phyloP scores from a whole-genome alignment of 2,113 vertebrate genomes.

The Labeo rohita region DNA sequence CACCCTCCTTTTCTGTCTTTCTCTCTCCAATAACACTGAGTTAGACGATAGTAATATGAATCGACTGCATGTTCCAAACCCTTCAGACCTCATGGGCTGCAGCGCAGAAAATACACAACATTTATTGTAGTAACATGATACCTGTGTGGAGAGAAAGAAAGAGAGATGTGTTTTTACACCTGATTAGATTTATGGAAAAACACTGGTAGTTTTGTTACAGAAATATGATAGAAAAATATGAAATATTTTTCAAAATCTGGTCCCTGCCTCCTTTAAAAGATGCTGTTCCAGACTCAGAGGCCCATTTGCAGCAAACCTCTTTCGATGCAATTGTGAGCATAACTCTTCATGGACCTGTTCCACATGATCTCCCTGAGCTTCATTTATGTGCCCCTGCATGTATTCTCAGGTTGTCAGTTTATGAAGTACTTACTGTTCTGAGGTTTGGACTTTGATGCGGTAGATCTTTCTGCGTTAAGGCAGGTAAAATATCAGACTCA shows the following conservation, averaged over 20 bases:
- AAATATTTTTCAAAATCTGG: constrained; percentile 21
- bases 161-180: constrained; percentile 51
- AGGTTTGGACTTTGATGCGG: neutral
- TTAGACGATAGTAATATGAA: constrained; percentile 32
- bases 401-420: neutral
- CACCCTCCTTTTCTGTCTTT: neutral
- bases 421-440: neutral
- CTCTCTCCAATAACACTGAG: neutral
- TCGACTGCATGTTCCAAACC: constrained; percentile 21
- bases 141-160: constrained; percentile 6
- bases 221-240: constrained; percentile 43
- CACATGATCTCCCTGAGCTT: neutral
- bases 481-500: neutral
- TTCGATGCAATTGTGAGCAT: neutral
- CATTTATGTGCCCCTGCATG: neutral
- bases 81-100: constrained; percentile 25
- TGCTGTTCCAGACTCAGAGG: constrained; percentile 3
- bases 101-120: constrained; percentile 11
- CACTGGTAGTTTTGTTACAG: constrained; percentile 38
- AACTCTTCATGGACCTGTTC: neutral
- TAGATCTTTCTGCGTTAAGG: constrained; percentile 4
- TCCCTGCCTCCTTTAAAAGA: constrained; percentile 19
- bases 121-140: constrained; percentile 46
- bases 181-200: constrained; percentile 57
- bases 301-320: constrained; percentile 5